phyloP scores from a whole-genome alignment of 2,797 vertebrate genomes.

The Orientallactaga sibirica region DNA sequence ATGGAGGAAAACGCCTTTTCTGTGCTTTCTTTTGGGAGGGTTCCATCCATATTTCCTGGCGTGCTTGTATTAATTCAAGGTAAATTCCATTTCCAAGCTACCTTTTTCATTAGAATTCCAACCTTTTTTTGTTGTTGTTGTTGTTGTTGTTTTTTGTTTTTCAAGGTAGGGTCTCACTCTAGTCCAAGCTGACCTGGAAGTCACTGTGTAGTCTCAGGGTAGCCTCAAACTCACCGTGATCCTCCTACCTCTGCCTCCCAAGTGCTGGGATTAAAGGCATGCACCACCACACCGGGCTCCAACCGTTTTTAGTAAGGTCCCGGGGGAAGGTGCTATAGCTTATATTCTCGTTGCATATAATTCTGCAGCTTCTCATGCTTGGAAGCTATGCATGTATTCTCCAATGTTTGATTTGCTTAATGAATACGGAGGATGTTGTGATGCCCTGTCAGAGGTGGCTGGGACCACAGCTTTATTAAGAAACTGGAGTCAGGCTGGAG shows the following conservation, averaged over 20 bases:
- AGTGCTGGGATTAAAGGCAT: no score
- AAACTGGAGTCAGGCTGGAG: no score
- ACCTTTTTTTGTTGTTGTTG: no score
- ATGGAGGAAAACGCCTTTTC: neutral
- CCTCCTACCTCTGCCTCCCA: no score
- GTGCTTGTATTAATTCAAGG: conserved; percentile 1
- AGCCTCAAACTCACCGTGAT: no score
- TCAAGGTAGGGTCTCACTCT: no score
- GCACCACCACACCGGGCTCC: no score
- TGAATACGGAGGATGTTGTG: neutral
- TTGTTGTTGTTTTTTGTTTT: no score
- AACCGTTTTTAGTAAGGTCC: neutral
- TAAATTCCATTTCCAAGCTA: conserved; percentile 45
- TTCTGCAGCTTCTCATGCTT: neutral
- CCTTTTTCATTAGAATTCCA: conserved; percentile 35
- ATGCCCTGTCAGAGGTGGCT: neutral
- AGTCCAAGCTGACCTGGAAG: no score
- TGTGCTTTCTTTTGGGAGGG: neutral
- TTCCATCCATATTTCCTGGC: conserved; percentile 2
- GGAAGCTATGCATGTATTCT: neutral
- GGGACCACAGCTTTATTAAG: neutral
- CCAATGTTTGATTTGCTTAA: conserved; percentile 15
- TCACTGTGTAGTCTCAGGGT: no score
- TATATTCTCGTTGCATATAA: conserved; percentile 37
- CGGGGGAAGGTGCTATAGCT: neutral